phyloP scores from a whole-genome alignment of 1,140 invertebrate species.

The Drosophila simulans region DNA sequence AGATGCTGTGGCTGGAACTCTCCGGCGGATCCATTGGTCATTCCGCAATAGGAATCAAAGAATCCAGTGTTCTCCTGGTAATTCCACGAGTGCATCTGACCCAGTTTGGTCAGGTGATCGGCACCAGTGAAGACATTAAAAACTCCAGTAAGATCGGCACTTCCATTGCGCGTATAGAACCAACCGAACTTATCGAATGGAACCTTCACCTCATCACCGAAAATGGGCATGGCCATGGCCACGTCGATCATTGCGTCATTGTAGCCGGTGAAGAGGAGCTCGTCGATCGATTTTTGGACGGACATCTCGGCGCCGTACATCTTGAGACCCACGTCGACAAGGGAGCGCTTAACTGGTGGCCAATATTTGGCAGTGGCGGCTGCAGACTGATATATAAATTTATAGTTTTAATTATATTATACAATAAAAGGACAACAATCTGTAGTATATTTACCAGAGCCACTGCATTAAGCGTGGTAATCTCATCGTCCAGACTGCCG shows the following conservation, averaged over 20 bases:
- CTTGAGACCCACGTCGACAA: conserved; percentile 86
- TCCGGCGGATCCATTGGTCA: conserved; percentile 89
- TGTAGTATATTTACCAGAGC: conserved; percentile 89
- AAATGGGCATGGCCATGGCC: conserved; percentile 86
- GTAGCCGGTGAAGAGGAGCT: conserved; percentile 93
- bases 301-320: conserved; percentile 86
- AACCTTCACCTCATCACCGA: conserved; percentile 85
- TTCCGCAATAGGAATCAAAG: conserved; percentile 86
- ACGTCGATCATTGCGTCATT: conserved; percentile 89
- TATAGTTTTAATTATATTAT: background rate
- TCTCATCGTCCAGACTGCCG: conserved; percentile 90
- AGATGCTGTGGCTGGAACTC: conserved; percentile 90
- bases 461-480: conserved; percentile 93
- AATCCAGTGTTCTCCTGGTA: conserved; percentile 86
- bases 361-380: conserved; percentile 87
- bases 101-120: conserved; percentile 87
- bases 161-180: conserved; percentile 93
- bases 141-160: conserved; percentile 89
- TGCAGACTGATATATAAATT: conserved; percentile 87
- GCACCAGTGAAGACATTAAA: conserved; percentile 90
- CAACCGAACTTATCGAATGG: conserved; percentile 91
- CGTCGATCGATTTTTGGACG: conserved; percentile 88
- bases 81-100: conserved; percentile 89
- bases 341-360: conserved; percentile 86
- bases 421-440: background rate